A percentile compares a stretch with the other conserved stretches of the same genome.
These are phyloP conservation scores for Mastomys natalensis DNA, from an alignment of 2,113 vertebrate genomes.

Conservation along the genomic window DNA sequence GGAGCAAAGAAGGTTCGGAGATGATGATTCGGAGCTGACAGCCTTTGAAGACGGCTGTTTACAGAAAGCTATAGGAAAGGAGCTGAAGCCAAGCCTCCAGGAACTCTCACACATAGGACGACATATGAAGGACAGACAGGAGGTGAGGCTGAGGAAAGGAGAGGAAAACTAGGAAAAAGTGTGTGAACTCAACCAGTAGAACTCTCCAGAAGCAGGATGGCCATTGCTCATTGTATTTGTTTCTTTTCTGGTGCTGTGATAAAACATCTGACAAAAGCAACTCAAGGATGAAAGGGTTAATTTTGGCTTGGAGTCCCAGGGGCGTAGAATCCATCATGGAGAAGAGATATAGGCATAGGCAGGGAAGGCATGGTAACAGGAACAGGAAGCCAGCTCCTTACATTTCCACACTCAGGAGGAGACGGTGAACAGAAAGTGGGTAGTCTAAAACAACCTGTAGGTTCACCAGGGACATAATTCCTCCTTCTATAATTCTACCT, in stretches of 20 bases:
- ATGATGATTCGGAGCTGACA: background rate
- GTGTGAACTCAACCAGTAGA: background rate
- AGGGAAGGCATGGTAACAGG: background rate
- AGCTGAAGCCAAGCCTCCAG: background rate
- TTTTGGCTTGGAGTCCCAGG: background rate
- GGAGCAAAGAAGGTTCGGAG: background rate
- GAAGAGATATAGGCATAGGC: background rate
- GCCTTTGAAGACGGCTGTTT: background rate
- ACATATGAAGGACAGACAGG: background rate
- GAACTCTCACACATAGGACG: background rate
- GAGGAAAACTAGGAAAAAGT: background rate
- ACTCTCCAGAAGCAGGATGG: background rate
- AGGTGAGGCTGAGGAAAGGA: background rate
- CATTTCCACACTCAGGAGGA: background rate
- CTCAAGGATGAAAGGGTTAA: no score
- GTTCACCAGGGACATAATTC: no score
- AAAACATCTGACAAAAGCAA: background rate
- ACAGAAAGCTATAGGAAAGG: background rate
- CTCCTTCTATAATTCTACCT: no score
- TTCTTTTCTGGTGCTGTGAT: background rate
- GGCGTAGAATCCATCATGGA: background rate
- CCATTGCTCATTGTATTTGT: fast-evolving
- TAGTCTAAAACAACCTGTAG: background rate
- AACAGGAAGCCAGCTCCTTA: background rate
- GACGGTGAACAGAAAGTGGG: background rate